Conservation (phyloP, 2,113 vertebrate species). For the Todiramphus chloris region DNA sequence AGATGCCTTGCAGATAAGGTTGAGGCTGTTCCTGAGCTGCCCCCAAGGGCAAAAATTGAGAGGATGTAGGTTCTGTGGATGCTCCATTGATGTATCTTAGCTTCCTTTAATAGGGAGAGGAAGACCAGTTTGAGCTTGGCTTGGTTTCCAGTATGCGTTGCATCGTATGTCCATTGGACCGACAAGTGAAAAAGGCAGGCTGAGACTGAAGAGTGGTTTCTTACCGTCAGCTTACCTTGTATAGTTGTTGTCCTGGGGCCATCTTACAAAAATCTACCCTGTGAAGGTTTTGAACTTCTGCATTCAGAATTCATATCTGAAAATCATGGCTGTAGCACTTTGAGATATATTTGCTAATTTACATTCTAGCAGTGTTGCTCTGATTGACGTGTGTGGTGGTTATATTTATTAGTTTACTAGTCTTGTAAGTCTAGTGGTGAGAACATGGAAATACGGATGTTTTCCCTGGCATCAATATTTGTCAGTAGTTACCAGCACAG, state of each 20-base stretch:
- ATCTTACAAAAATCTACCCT: background rate
- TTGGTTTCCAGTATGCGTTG: background rate
- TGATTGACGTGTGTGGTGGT: background rate
- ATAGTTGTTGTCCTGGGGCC: constrained; percentile 4
- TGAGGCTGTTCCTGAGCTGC: background rate
- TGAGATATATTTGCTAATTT: background rate
- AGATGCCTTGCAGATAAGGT: background rate
- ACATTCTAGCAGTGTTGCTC: background rate
- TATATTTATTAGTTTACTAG: constrained; percentile 35
- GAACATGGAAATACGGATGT: background rate
- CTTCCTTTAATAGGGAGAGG: background rate
- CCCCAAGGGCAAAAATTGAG: background rate
- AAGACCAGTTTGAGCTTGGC: constrained; percentile 7
- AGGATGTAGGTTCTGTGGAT: background rate
- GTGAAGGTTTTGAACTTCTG: constrained; percentile 16
- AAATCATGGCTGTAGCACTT: constrained; percentile 21
- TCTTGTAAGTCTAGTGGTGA: constrained; percentile 20
- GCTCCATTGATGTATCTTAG: background rate
- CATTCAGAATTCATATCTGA: background rate
- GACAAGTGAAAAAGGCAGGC: constrained; percentile 26
- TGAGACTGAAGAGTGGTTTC: constrained; percentile 34
- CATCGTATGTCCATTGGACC: background rate
- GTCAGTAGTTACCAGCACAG: background rate
- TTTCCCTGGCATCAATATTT: constrained; percentile 10
- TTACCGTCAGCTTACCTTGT: background rate